Conservation (phyloP, 30 jellyfish, hydroid and myxozoan genomes). For the Aurelia sp. region DNA sequence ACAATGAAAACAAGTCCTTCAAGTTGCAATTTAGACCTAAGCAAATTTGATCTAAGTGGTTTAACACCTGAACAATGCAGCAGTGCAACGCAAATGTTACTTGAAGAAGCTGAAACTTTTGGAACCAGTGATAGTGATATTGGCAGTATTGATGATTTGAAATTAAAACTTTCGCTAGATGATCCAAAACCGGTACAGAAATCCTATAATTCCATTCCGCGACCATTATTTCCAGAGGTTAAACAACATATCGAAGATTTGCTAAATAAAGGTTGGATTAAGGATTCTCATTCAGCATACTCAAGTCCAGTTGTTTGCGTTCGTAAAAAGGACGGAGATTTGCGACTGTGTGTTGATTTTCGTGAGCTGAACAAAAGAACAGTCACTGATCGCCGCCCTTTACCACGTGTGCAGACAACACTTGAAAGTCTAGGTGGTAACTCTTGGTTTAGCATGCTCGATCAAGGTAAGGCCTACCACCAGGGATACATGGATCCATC, state of each 20-base stretch:
- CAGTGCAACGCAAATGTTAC: conserved; percentile 5
- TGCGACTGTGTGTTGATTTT: no score
- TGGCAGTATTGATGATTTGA: conserved; percentile 29
- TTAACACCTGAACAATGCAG: conserved; percentile 13
- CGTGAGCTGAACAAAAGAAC: no score
- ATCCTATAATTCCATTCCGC: conserved; percentile 37
- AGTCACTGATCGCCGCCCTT: no score
- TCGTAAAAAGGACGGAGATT: no score
- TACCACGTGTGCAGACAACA: no score
- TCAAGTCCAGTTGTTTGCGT: no score
- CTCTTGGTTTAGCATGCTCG: no score
- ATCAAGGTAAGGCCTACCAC: no score
- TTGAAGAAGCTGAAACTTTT: conserved; percentile 16
- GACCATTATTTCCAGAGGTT: conserved; percentile 26
- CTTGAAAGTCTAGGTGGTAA: no score
- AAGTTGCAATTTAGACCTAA: not conserved
- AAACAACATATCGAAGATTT: conserved; percentile 28
- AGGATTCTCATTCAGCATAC: no score
- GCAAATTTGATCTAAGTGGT: conserved; percentile 8
- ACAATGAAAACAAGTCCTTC: no score
- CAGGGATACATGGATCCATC: no score
- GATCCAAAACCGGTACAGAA: conserved; percentile 53
- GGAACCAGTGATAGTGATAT: conserved; percentile 20
- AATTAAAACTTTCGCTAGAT: not conserved
- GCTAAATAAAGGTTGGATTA: conserved; percentile 55